Evolutionary conservation across 1,140 invertebrate species (phyloP).

Genomic region (Saccostrea echinata): DNA sequence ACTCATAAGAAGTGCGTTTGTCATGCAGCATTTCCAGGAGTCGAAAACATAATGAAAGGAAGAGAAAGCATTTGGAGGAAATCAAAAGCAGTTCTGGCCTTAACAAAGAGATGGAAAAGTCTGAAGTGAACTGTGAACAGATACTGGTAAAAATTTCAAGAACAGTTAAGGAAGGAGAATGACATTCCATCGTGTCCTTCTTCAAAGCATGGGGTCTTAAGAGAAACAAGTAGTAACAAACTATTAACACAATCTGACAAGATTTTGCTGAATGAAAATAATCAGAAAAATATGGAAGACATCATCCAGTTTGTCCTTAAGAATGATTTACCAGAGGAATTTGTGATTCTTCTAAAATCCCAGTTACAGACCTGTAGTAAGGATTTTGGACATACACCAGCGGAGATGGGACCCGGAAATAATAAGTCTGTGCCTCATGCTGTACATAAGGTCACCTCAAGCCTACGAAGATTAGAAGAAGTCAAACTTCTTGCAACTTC

Average conservation of each 20-base stretch:
- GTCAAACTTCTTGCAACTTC: slow-evolving; percentile 36
- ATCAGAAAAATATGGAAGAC: slow-evolving; percentile 46
- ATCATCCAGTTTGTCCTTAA: slow-evolving; percentile 29
- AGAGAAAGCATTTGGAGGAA: neutral
- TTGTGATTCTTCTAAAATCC: slow-evolving; percentile 34
- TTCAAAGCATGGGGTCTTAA: neutral
- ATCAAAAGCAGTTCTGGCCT: neutral
- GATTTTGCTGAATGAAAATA: slow-evolving; percentile 25
- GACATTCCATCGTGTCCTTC: neutral
- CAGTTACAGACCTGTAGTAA: slow-evolving; percentile 33
- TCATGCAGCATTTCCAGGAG: neutral
- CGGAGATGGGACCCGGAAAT: slow-evolving; percentile 46
- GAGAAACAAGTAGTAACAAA: neutral
- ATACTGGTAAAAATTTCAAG: neutral
- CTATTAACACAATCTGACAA: neutral
- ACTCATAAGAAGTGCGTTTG: neutral
- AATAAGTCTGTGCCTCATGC: slow-evolving; percentile 40
- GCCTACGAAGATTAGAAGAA: slow-evolving; percentile 20
- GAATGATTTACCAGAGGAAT: slow-evolving; percentile 23
- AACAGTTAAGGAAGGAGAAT: neutral
- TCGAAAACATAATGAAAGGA: neutral
- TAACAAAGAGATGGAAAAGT: neutral
- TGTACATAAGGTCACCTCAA: slow-evolving; percentile 40
- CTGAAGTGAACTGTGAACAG: no score
- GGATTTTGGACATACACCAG: slow-evolving; percentile 4